A percentile compares a stretch with the other conserved stretches of the same genome.
Evolutionary conservation across 2,888 invertebrate species (phyloP).

Genomic region (Caenorhabditis zanzibari): DNA sequence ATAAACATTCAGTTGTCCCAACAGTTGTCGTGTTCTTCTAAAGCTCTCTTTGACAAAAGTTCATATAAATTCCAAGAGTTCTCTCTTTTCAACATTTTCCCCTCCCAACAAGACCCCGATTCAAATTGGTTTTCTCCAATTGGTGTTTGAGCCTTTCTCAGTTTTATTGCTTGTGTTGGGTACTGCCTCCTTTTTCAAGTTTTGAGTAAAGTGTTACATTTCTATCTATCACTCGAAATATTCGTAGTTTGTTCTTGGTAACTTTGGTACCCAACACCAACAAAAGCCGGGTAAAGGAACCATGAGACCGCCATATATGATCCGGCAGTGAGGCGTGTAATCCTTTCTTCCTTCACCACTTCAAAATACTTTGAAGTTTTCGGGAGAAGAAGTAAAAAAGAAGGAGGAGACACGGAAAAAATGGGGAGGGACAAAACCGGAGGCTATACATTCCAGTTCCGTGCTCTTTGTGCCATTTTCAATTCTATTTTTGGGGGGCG

Average conservation of each 20-base stretch:
- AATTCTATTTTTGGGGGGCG: constrained; percentile 18
- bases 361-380: constrained; percentile 61
- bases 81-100: neutral
- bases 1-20: constrained; percentile 30
- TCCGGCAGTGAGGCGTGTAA: constrained; percentile 66
- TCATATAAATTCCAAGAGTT: constrained; percentile 15
- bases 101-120: constrained; percentile 22
- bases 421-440: neutral
- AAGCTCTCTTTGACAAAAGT: constrained; percentile 14
- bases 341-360: constrained; percentile 60
- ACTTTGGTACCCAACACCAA: neutral
- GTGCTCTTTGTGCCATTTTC: constrained; percentile 31
- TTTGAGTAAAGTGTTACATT: constrained; percentile 1
- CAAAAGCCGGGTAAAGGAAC: constrained; percentile 7
- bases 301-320: constrained; percentile 46
- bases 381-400: too few relatives aligned
- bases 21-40: constrained; percentile 25
- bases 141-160: constrained; percentile 35
- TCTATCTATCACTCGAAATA: constrained; percentile 1
- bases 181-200: neutral
- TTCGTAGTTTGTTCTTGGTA: constrained; percentile 16
- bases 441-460: constrained; percentile 21
- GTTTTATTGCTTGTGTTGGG: constrained; percentile 26
- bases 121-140: constrained; percentile 21
- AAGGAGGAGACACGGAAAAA: neutral